Base-by-base conservation (phyloP, 2,113 vertebrate genomes). In the Anguilla japonica region DNA sequence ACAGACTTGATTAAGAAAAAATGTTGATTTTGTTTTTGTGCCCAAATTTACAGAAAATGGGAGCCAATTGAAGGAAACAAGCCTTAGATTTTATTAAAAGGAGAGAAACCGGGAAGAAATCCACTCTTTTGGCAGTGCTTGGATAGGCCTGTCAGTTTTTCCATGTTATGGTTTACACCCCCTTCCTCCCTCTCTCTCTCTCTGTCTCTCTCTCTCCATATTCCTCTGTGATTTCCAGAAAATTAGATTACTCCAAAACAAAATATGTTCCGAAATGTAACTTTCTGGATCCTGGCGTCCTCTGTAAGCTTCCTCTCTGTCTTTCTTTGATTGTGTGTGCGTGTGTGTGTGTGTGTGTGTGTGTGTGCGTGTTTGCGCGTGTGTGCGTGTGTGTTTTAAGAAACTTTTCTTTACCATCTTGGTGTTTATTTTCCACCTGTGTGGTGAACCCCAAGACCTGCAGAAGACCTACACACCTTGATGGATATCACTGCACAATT, bases 61-160 rank as follows among this genome's bases (percentile, higher is more conserved):
- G 85, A 89, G 87, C 83, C 83, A 81, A 56, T 83, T 43, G 78
- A 85, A 46, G 88, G 41, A 29, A 78, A 57, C 41, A 80, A 75
- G 84, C 88, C 84, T 79, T 83, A 88, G 87, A 88, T 81, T 87
- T 78, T 43, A 86, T 86, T 82, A 88, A 90, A 43, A 43, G 39
- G n/a, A 18, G 41, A 63, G 39, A 81, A 40, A 81, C 63, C 75
- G 18, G 41, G 71, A 89, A 87, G 82, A 85, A 88, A 90, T 88
- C 88, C 83, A 79, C 86, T 86, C 90, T 20, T 86, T 88, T 94
- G 94, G 93, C 91, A 90, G 88, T 82, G 87, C 83, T 89, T 84
- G 87, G 89, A 89, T 87, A 82, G 86, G 63, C 63, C 80, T 93
- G 92, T 94, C 93, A 94, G 90, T 93, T 89, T 95, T 94, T 95